These are phyloP conservation scores for Psilopsiagon aymara DNA, from an alignment of 2,113 vertebrate genomes.

Conservation along the genomic window DNA sequence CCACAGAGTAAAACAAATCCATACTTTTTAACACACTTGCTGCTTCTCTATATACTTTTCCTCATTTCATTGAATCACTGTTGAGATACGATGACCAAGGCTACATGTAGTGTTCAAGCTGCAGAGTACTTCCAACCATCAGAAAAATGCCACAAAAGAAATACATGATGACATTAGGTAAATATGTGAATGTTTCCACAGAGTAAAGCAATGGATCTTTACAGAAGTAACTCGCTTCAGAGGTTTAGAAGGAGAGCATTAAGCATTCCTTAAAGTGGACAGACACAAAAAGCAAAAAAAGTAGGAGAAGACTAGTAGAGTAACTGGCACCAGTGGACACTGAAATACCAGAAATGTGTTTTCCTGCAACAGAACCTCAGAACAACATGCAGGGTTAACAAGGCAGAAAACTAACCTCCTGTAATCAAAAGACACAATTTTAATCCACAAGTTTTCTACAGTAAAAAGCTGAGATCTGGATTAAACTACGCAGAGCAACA, in stretches of 20 bases:
- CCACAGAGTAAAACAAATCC: not conserved
- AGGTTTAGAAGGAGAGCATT: not conserved
- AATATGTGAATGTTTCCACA: not conserved
- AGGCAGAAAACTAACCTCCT: not conserved
- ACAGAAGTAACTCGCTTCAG: not conserved
- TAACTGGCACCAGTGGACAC: not conserved
- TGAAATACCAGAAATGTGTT: accelerated
- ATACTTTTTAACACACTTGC: not conserved
- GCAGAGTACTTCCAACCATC: not conserved
- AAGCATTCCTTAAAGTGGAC: not conserved
- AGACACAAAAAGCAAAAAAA: not conserved
- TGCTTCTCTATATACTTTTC: not conserved
- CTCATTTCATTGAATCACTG: not conserved
- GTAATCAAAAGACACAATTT: not conserved
- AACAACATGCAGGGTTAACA: not conserved
- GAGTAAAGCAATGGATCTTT: not conserved
- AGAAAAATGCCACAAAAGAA: not conserved
- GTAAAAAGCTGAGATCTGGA: not conserved
- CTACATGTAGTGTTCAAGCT: accelerated
- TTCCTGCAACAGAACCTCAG: not conserved
- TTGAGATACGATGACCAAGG: not conserved
- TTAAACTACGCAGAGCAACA: not conserved
- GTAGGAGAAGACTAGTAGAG: not conserved
- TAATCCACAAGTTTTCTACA: not conserved
- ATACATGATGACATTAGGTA: too few species aligned